phyloP scores from a whole-genome alignment of 2,113 vertebrate species.

The Phoenicopterus ruber region DNA sequence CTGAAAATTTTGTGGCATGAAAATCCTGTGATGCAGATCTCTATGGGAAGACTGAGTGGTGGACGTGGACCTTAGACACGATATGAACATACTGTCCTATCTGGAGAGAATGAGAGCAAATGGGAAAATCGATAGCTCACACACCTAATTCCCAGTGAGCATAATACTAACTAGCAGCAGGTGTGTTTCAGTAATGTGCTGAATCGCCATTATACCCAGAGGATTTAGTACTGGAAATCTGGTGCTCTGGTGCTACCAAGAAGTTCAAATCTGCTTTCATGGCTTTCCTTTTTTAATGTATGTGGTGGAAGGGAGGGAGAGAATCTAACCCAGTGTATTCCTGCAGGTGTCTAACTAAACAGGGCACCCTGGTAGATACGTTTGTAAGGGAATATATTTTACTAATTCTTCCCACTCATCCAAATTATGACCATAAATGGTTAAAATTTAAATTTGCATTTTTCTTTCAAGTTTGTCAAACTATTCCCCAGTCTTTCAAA shows the following conservation, averaged over 20 bases:
- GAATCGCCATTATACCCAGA: background rate
- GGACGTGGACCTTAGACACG: background rate
- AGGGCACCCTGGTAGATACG: background rate
- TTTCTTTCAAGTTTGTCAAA: background rate
- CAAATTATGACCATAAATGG: background rate
- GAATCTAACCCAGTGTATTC: background rate
- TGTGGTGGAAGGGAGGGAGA: fast-evolving
- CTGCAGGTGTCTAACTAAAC: background rate
- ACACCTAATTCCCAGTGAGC: background rate
- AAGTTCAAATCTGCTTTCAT: background rate
- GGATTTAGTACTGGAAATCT: background rate
- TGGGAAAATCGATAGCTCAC: background rate
- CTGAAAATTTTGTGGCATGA: background rate
- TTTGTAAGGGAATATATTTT: background rate
- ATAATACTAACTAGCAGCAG: background rate
- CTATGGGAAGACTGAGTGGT: background rate
- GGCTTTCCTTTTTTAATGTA: background rate
- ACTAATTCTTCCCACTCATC: background rate
- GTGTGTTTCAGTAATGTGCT: background rate
- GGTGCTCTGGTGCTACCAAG: background rate
- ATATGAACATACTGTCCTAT: background rate
- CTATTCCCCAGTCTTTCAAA: background rate
- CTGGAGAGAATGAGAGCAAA: background rate
- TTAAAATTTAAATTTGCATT: background rate
- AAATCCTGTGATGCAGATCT: background rate